A percentile compares a stretch with the other conserved stretches of the same genome.
Conservation (phyloP, 2,888 invertebrate genomes). For the Eugnorisma glareosa region DNA sequence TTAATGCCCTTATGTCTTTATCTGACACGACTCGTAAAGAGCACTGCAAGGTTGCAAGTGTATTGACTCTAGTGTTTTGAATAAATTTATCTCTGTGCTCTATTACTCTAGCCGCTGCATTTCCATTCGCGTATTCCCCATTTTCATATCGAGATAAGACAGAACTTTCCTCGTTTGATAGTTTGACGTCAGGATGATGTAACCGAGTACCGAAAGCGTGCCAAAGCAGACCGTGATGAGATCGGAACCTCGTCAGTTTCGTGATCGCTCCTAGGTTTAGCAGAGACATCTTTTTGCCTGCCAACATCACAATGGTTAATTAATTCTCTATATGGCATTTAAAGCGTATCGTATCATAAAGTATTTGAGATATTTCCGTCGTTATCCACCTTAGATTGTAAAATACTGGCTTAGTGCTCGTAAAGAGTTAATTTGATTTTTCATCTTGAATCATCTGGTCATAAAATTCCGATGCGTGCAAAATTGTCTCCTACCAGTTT, state of each 20-base stretch:
- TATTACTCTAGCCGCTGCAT: slow-evolving; percentile 83
- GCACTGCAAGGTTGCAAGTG: slow-evolving; percentile 89
- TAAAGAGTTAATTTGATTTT: slow-evolving; percentile 45
- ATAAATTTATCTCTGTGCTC: slow-evolving; percentile 86
- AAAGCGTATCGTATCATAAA: slow-evolving; percentile 37
- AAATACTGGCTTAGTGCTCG: slow-evolving; percentile 29
- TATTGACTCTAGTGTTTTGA: slow-evolving; percentile 89
- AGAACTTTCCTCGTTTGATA: slow-evolving; percentile 79
- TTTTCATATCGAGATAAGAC: slow-evolving; percentile 75
- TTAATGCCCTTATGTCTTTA: slow-evolving; percentile 88
- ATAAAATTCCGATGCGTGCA: slow-evolving; percentile 35
- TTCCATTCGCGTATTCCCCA: slow-evolving; percentile 73
- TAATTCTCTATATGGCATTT: slow-evolving; percentile 46
- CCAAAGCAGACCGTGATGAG: slow-evolving; percentile 79
- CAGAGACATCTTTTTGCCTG: slow-evolving; percentile 46
- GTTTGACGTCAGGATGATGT: slow-evolving; percentile 87
- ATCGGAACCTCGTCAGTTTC: slow-evolving; percentile 69
- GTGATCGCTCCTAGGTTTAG: slow-evolving; percentile 62
- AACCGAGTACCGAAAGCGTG: slow-evolving; percentile 81
- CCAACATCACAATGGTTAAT: slow-evolving; percentile 37
- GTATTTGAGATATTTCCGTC: slow-evolving; percentile 55
- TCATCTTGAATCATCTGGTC: slow-evolving; percentile 43
- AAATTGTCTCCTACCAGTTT: slow-evolving; percentile 33
- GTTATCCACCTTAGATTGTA: slow-evolving; percentile 42
- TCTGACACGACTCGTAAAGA: slow-evolving; percentile 88